phyloP scores from a whole-genome alignment of 2,888 invertebrate species.

The Ectemnius continuus region DNA sequence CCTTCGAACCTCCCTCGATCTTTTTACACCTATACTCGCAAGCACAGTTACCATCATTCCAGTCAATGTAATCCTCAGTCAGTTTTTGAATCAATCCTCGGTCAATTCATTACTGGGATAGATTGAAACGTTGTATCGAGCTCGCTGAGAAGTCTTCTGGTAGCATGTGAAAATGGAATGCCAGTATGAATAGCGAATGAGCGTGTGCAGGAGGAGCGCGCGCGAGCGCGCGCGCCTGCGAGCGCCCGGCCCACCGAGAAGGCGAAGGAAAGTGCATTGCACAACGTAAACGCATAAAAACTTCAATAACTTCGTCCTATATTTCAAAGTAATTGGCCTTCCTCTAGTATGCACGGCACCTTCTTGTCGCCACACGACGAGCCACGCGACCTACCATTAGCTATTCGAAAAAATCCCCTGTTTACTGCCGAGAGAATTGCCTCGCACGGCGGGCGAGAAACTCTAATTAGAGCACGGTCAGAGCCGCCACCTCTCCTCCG shows the following conservation, averaged over 20 bases:
- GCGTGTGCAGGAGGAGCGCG: constrained; percentile 2
- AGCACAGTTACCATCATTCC: background rate
- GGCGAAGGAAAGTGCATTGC: constrained; percentile 48
- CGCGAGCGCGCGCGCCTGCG: constrained; percentile 23
- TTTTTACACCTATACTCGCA: background rate
- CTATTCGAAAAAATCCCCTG: constrained; percentile 36
- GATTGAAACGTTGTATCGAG: too few relatives aligned
- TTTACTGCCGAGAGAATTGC: background rate
- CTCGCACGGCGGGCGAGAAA: constrained; percentile 6
- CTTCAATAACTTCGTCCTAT: constrained; percentile 55
- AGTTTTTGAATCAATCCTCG: too few relatives aligned
- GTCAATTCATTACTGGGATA: too few relatives aligned
- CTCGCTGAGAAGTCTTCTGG: background rate
- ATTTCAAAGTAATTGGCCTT: constrained; percentile 53
- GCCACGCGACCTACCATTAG: constrained; percentile 37
- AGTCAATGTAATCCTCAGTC: too few relatives aligned
- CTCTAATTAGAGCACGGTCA: constrained; percentile 9
- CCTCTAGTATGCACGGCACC: constrained; percentile 50
- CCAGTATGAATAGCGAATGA: constrained; percentile 29
- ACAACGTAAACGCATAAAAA: constrained; percentile 44
- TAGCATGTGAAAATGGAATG: constrained; percentile 5
- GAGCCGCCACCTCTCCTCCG: background rate
- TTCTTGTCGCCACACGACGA: constrained; percentile 31
- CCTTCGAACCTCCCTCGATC: constrained; percentile 45
- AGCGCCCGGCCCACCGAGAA: constrained; percentile 13